Evolutionary conservation across 2,888 invertebrate genomes (phyloP).

Genomic region (Cheiracanthium punctorium): DNA sequence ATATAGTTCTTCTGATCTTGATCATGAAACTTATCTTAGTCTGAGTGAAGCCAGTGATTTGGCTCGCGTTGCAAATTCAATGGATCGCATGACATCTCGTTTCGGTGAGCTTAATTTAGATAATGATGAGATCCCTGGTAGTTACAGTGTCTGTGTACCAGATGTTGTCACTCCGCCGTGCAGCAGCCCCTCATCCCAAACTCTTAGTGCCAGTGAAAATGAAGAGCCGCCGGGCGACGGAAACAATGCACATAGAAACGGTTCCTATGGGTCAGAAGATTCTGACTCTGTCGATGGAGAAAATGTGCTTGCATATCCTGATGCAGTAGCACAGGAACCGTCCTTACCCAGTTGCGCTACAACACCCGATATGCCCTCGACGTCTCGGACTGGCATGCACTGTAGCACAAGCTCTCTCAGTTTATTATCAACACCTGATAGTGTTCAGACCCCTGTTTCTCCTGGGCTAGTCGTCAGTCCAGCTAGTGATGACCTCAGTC

Average conservation of each 20-base stretch:
- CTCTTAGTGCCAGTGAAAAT: constrained; percentile 69
- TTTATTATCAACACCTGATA: constrained; percentile 64
- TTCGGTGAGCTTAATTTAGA: constrained; percentile 42
- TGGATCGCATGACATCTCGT: constrained; percentile 33
- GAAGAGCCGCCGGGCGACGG: constrained; percentile 61
- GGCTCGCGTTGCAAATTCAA: constrained; percentile 45
- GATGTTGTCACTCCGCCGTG: constrained; percentile 53
- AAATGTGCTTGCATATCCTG: constrained; percentile 46
- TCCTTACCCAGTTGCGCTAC: constrained; percentile 60
- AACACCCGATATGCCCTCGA: constrained; percentile 62
- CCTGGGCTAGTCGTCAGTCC: constrained; percentile 64
- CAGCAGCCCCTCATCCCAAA: constrained; percentile 67
- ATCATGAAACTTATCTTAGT: constrained; percentile 58
- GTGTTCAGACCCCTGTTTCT: constrained; percentile 59
- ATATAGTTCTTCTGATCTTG: constrained; percentile 58
- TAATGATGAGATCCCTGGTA: constrained; percentile 55
- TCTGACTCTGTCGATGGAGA: constrained; percentile 58
- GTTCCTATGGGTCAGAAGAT: constrained; percentile 50
- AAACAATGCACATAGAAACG: constrained; percentile 34
- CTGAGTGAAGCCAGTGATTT: constrained; percentile 58
- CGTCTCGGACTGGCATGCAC: constrained; percentile 55
- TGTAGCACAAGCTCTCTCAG: constrained; percentile 57
- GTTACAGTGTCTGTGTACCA: constrained; percentile 53
- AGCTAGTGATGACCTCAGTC: constrained; percentile 58
- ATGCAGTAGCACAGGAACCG: constrained; percentile 45